Evolutionary conservation across 2,888 invertebrate genomes (phyloP).

Genomic region (Orchestes rusci): DNA sequence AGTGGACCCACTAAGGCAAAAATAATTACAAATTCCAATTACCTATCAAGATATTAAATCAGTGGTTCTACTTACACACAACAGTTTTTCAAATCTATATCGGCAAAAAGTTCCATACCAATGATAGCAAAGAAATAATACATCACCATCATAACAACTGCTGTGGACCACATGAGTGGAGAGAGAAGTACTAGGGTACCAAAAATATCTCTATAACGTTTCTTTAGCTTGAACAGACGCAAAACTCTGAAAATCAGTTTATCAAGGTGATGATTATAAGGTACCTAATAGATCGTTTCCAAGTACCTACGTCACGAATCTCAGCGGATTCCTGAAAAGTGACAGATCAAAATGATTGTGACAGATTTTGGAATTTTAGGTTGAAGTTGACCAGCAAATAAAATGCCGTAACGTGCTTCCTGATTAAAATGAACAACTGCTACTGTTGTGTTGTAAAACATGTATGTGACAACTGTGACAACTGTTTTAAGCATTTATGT

Average conservation of each 20-base stretch:
- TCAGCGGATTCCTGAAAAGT: no score
- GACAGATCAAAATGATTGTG: no score
- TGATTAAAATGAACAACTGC: no score
- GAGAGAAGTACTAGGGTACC: constrained; percentile 47
- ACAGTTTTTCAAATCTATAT: constrained; percentile 69
- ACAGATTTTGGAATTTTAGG: no score
- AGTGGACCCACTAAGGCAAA: constrained; percentile 63
- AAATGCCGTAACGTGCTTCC: no score
- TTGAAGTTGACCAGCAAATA: no score
- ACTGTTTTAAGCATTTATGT: no score
- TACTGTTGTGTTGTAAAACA: no score
- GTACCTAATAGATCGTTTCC: no score
- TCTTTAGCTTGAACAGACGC: constrained; percentile 70
- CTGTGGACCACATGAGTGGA: constrained; percentile 77
- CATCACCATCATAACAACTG: constrained; percentile 73
- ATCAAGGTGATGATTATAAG: not conserved
- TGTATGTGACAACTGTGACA: no score
- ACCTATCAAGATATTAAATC: not conserved
- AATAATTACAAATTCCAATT: not conserved
- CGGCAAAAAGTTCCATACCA: constrained; percentile 81
- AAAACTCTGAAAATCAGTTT: constrained; percentile 41
- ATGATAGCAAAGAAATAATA: constrained; percentile 87
- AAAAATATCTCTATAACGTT: constrained; percentile 46
- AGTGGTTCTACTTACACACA: constrained; percentile 44
- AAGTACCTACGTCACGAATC: no score